phyloP scores from a whole-genome alignment of 1,140 invertebrate genomes.

The Araneus ventricosus region DNA sequence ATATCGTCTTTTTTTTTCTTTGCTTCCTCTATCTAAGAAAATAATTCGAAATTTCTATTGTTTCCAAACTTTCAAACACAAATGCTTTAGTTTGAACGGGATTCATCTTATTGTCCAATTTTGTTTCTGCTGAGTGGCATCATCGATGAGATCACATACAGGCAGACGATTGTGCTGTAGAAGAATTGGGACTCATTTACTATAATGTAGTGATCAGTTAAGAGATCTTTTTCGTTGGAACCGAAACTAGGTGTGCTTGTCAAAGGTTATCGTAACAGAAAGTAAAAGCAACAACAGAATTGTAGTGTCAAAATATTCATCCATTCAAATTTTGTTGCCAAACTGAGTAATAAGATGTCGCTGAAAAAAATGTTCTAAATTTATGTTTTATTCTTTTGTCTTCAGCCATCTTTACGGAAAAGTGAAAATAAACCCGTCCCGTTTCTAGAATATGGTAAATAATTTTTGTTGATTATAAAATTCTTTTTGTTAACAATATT shows the following conservation, averaged over 20 bases:
- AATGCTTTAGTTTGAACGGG: neutral
- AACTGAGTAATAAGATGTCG: neutral
- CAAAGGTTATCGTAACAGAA: neutral
- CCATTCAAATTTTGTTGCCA: neutral
- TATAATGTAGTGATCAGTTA: neutral
- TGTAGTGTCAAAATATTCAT: neutral
- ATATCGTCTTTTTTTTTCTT: neutral
- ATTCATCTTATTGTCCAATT: neutral
- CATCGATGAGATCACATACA: conserved; percentile 6
- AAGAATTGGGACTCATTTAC: conserved; percentile 7
- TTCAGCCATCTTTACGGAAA: neutral
- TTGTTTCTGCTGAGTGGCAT: neutral
- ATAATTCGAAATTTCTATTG: conserved; percentile 1
- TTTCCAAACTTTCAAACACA: neutral
- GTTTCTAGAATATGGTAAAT: neutral
- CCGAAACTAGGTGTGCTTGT: neutral
- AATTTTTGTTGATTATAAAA: neutral
- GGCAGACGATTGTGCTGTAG: conserved; percentile 1
- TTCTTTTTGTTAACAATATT: neutral
- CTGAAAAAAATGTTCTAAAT: neutral
- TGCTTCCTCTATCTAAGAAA: neutral
- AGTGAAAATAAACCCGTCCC: neutral
- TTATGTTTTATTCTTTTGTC: neutral
- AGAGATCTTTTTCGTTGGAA: neutral
- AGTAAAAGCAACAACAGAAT: neutral